phyloP scores from a whole-genome alignment of 2,888 invertebrate species.

The Laspeyria flexula region DNA sequence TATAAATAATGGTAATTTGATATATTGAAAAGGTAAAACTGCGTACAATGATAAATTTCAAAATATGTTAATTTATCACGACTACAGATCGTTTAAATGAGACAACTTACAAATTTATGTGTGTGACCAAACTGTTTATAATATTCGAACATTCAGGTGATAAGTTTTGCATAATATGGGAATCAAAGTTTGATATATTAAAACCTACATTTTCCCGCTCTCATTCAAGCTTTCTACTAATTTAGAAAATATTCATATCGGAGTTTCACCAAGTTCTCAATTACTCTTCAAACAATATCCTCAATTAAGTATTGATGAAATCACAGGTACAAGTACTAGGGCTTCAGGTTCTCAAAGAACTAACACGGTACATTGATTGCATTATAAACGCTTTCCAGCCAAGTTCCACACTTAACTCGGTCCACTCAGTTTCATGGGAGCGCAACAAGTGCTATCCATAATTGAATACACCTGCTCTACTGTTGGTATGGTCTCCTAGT shows the following conservation, averaged over 20 bases:
- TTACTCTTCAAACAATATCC: neutral
- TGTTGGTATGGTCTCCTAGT: conserved; percentile 53
- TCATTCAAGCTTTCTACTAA: neutral
- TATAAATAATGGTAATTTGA: no score
- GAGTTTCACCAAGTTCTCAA: neutral
- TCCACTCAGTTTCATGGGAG: conserved; percentile 61
- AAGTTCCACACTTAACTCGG: conserved; percentile 66
- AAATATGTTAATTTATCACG: neutral
- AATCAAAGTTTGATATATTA: no score
- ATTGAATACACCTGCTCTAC: conserved; percentile 64
- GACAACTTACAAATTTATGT: neutral
- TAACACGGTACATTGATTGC: conserved; percentile 57
- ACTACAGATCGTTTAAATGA: neutral
- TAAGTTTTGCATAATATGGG: no score
- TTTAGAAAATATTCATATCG: neutral
- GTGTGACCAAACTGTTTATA: neutral
- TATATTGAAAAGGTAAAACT: no score
- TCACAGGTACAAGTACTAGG: conserved; percentile 50
- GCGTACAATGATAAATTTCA: no score
- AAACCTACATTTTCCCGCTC: neutral
- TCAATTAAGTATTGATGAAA: conserved; percentile 40
- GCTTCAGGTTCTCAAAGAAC: conserved; percentile 56
- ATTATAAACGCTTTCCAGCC: conserved; percentile 68
- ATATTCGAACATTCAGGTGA: neutral
- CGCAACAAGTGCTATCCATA: conserved; percentile 73